Percentiles rank a stretch among this genome's conserved stretches.
phyloP scores from a whole-genome alignment of 2,888 invertebrate genomes.

The Agelastica alni region DNA sequence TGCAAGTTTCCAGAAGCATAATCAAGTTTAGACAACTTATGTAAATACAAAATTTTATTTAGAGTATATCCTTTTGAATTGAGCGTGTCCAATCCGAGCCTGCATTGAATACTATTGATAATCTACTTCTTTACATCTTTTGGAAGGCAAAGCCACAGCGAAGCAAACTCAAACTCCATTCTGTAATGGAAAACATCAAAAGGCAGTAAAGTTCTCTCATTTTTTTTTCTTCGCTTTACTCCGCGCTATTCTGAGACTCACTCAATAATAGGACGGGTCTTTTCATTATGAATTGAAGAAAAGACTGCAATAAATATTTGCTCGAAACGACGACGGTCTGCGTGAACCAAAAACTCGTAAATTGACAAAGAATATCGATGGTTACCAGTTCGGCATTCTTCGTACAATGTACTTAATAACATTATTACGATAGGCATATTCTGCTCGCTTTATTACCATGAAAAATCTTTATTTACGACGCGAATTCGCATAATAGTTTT shows the following conservation, averaged over 20 bases:
- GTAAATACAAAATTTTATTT: no score
- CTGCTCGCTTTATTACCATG: no score
- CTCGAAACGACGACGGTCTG: conserved; percentile 1
- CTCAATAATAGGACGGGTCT: conserved; percentile 22
- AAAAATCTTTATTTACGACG: no score
- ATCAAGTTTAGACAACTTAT: no score
- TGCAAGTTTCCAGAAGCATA: no score
- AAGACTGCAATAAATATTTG: conserved; percentile 21
- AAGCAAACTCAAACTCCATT: conserved; percentile 16
- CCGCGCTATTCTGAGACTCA: conserved; percentile 12
- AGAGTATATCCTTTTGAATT: conserved; percentile 1
- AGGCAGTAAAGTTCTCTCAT: conserved; percentile 20
- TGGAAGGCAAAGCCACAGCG: conserved; percentile 15
- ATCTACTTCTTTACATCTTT: conserved; percentile 19
- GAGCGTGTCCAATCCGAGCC: conserved; percentile 10
- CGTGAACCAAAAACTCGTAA: conserved; percentile 7
- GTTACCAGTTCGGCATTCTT: conserved; percentile 3
- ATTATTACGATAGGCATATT: no score
- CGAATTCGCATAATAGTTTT: no score
- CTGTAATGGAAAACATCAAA: conserved; percentile 25
- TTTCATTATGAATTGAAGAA: conserved; percentile 21
- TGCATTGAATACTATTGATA: conserved; percentile 17
- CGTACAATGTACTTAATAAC: no score
- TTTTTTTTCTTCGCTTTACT: background rate
- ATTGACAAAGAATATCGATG: background rate